Percentiles rank a stretch among this genome's conserved stretches.
These are phyloP conservation scores for Lepeophtheirus salmonis DNA, from an alignment of 1,140 invertebrate genomes.

Conservation along the genomic window DNA sequence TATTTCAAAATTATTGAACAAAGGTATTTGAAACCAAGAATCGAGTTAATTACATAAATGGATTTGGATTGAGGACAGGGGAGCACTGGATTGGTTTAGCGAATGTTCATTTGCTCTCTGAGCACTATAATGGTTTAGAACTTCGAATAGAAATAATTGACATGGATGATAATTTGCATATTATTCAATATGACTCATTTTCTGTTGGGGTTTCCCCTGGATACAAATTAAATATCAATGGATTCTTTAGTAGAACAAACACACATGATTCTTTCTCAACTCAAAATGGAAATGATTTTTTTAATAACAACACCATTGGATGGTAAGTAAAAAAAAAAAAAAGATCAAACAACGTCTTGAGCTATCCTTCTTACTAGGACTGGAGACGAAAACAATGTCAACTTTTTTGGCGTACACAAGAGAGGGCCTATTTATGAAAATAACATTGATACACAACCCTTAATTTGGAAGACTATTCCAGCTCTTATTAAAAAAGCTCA, in stretches of 20 bases:
- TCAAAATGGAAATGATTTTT: background rate
- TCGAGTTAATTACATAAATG: background rate
- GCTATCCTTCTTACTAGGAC: too few relatives aligned
- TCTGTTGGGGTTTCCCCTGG: background rate
- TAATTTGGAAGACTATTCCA: too few relatives aligned
- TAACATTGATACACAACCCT: too few relatives aligned
- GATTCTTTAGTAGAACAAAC: background rate
- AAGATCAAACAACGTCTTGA: too few relatives aligned
- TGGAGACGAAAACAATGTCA: too few relatives aligned
- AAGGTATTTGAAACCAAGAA: too few relatives aligned
- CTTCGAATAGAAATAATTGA: background rate
- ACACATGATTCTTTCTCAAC: background rate
- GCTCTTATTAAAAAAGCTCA: too few relatives aligned
- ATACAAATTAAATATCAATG: background rate
- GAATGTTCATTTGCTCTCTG: background rate
- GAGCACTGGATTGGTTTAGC: background rate
- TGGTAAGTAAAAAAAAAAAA: background rate
- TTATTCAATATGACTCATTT: background rate
- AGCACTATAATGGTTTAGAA: background rate
- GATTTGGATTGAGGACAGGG: background rate
- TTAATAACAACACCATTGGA: background rate
- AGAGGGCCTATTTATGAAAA: too few relatives aligned
- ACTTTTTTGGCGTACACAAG: too few relatives aligned
- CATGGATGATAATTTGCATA: background rate
- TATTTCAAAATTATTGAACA: too few relatives aligned